Conservation (phyloP, 2,888 invertebrate species). For the Eristalis pertinax region DNA sequence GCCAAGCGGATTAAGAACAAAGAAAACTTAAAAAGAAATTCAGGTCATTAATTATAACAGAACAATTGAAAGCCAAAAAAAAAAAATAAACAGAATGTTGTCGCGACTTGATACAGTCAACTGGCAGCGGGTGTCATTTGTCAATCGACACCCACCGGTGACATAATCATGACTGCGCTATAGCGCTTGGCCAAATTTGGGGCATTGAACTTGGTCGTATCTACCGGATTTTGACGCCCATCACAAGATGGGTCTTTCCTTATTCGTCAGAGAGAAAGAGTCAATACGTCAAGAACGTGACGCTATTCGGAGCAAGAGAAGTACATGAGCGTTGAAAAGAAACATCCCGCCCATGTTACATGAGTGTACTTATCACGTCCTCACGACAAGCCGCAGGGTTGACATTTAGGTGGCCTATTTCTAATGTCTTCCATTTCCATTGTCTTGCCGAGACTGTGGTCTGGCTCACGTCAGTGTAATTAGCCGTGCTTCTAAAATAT, state of each 20-base stretch:
- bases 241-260: slow-evolving; percentile 29
- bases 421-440: neutral
- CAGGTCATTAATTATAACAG: slow-evolving; percentile 51
- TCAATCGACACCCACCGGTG: slow-evolving; percentile 54
- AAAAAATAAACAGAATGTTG: neutral
- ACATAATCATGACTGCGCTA: slow-evolving; percentile 9
- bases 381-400: slow-evolving; percentile 25
- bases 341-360: slow-evolving; percentile 17
- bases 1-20: slow-evolving; percentile 48
- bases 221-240: slow-evolving; percentile 51
- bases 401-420: slow-evolving; percentile 61
- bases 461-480: slow-evolving; percentile 50
- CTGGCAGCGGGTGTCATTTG: slow-evolving; percentile 1
- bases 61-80: slow-evolving; percentile 34
- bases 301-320: slow-evolving; percentile 54
- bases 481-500: slow-evolving; percentile 46
- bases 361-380: slow-evolving; percentile 27
- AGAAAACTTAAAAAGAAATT: slow-evolving; percentile 22
- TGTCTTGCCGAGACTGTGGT: neutral
- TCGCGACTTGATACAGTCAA: slow-evolving; percentile 7
- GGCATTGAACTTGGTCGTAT: slow-evolving; percentile 55
- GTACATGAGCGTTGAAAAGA: slow-evolving; percentile 13
- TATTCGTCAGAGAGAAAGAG: slow-evolving; percentile 28
- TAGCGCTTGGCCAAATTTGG: slow-evolving; percentile 58
- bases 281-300: slow-evolving; percentile 51